Percentiles rank a stretch among this genome's conserved stretches.
These are phyloP conservation scores for Maconellicoccus hirsutus DNA, from an alignment of 1,140 invertebrate genomes.

Conservation along the genomic window DNA sequence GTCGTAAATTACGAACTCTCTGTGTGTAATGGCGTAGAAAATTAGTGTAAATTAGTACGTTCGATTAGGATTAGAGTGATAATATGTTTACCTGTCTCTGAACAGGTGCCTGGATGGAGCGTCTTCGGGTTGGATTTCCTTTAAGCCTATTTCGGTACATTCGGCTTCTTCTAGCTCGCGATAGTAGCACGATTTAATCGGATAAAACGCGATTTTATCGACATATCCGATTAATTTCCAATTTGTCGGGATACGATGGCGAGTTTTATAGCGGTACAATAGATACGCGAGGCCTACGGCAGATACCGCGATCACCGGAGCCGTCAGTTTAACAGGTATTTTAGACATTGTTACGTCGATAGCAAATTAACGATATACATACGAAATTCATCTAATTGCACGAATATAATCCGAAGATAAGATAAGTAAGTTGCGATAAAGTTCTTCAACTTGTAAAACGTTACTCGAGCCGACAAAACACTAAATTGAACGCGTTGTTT, in stretches of 20 bases:
- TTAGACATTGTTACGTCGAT: too few species aligned
- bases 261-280: not conserved
- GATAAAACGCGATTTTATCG: constrained; percentile 34
- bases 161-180: constrained; percentile 29
- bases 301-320: not conserved
- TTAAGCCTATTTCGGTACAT: constrained; percentile 34
- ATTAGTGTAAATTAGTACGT: too few species aligned
- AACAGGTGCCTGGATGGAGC: not conserved
- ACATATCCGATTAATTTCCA: constrained; percentile 31
- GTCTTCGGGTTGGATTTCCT: not conserved
- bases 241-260: not conserved
- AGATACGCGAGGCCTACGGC: not conserved
- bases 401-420: too few species aligned
- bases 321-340: too few species aligned
- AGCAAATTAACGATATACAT: too few species aligned
- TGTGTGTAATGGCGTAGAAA: too few species aligned
- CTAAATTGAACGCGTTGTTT: too few species aligned
- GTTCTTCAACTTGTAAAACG: too few species aligned
- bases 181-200: constrained; percentile 35
- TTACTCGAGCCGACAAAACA: too few species aligned
- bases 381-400: too few species aligned
- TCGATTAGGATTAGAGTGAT: too few species aligned
- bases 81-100: not conserved
- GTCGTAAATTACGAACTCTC: not conserved
- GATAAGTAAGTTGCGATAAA: too few species aligned